These are phyloP conservation scores for Beaufortia kweichowensis DNA, from an alignment of 2,113 vertebrate species.

Conservation along the genomic window DNA sequence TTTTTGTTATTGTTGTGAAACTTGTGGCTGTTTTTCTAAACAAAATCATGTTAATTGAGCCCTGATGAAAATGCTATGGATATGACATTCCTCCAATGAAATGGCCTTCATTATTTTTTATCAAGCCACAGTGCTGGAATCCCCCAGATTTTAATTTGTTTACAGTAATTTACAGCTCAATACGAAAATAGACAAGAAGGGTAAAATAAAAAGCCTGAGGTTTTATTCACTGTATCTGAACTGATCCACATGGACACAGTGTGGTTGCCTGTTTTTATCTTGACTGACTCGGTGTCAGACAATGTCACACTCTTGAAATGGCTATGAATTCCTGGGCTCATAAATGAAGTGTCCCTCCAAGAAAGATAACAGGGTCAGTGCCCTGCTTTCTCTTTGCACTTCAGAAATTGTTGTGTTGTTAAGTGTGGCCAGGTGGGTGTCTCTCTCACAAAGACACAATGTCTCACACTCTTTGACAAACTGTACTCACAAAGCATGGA, in stretches of 20 bases:
- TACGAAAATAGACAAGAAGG: conserved; percentile 54
- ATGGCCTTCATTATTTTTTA: conserved; percentile 68
- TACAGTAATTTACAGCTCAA: conserved; percentile 63
- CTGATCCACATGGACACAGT: neutral
- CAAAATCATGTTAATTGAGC: conserved; percentile 68
- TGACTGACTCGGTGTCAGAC: conserved; percentile 7
- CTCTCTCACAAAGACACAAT: conserved; percentile 22
- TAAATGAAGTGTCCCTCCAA: conserved; percentile 34
- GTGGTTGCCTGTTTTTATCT: neutral
- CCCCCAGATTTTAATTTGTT: no score
- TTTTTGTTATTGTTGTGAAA: neutral
- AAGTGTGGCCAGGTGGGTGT: conserved; percentile 11
- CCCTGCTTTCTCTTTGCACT: conserved; percentile 25
- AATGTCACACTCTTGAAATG: conserved; percentile 24
- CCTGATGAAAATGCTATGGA: conserved; percentile 64
- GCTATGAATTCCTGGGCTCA: conserved; percentile 19
- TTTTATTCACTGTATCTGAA: conserved; percentile 29
- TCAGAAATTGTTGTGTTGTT: conserved; percentile 7
- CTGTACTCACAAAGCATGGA: conserved; percentile 18
- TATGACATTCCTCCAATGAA: conserved; percentile 64
- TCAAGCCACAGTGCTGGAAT: conserved; percentile 67
- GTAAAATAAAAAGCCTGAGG: conserved; percentile 55
- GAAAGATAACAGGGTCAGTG: conserved; percentile 31
- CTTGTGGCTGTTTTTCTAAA: no score
- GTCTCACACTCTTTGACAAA: conserved; percentile 45